Conservation (phyloP, 2,113 vertebrate genomes). For the Chloebia gouldiae region DNA sequence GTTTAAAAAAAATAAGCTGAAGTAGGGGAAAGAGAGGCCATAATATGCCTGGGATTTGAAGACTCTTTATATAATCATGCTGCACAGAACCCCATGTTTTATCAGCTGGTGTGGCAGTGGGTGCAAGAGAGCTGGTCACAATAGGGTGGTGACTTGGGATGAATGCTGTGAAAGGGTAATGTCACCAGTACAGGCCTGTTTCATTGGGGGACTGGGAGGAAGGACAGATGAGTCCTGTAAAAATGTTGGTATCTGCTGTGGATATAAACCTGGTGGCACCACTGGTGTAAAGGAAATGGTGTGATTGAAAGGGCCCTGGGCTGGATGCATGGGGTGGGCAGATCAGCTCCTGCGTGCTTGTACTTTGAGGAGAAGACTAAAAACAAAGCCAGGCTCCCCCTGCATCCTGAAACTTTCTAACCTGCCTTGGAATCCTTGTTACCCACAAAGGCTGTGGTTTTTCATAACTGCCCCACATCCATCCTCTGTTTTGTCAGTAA, state of each 20-base stretch:
- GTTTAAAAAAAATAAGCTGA: background rate
- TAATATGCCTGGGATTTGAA: background rate
- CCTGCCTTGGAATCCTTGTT: background rate
- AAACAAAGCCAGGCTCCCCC: background rate
- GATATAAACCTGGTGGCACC: background rate
- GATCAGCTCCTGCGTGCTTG: background rate
- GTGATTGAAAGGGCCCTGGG: background rate
- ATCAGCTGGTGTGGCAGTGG: background rate
- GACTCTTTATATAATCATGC: background rate
- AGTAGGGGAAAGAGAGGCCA: background rate
- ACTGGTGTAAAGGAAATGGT: background rate
- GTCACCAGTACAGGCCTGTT: background rate
- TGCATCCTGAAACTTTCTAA: background rate
- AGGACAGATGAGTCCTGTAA: background rate
- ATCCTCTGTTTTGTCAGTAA: slow-evolving; percentile 39
- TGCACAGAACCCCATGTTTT: background rate
- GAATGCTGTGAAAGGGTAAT: background rate
- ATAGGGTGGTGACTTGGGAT: background rate
- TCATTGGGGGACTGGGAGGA: background rate
- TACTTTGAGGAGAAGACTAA: background rate
- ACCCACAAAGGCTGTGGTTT: background rate
- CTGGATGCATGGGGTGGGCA: background rate
- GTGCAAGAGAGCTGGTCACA: background rate
- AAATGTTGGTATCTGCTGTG: background rate
- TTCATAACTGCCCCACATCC: background rate